A percentile compares a stretch with the other conserved stretches of the same genome.
phyloP scores from a whole-genome alignment of 1,140 invertebrate species.

The Augochlora pura region DNA sequence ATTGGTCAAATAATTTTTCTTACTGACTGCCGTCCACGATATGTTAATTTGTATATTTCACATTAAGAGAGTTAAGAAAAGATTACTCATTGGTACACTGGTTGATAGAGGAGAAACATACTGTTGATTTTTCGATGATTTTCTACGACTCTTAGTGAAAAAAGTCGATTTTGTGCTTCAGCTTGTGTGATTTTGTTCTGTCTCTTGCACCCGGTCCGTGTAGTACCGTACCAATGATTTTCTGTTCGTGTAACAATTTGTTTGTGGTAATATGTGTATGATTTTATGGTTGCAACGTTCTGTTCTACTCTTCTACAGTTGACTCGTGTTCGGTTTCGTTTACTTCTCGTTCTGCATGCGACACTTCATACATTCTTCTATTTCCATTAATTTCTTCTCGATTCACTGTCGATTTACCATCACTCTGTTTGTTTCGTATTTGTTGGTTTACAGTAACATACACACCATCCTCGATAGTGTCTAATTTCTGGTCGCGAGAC shows the following conservation, averaged over 20 bases:
- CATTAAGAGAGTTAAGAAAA: background rate
- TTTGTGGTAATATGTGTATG: background rate
- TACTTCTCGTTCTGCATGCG: constrained; percentile 10
- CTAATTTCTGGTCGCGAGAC: background rate
- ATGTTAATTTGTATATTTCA: background rate
- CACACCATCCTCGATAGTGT: background rate
- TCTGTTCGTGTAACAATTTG: constrained; percentile 4
- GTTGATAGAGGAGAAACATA: background rate
- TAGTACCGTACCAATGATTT: background rate
- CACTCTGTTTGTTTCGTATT: constrained; percentile 24
- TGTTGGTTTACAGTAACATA: constrained; percentile 8
- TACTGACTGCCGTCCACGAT: no score
- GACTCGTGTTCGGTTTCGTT: background rate
- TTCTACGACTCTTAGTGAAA: background rate
- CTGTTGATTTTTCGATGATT: background rate
- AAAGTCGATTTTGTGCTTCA: background rate
- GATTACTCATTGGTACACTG: background rate
- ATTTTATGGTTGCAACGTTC: background rate
- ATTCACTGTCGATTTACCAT: constrained; percentile 10
- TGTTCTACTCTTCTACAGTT: background rate
- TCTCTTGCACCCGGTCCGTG: background rate
- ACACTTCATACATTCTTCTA: background rate
- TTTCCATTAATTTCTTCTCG: background rate
- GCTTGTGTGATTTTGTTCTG: background rate
- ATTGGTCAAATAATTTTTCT: no score